These are phyloP conservation scores for Anthrax anthrax DNA, from an alignment of 2,888 invertebrate species.

Conservation along the genomic window DNA sequence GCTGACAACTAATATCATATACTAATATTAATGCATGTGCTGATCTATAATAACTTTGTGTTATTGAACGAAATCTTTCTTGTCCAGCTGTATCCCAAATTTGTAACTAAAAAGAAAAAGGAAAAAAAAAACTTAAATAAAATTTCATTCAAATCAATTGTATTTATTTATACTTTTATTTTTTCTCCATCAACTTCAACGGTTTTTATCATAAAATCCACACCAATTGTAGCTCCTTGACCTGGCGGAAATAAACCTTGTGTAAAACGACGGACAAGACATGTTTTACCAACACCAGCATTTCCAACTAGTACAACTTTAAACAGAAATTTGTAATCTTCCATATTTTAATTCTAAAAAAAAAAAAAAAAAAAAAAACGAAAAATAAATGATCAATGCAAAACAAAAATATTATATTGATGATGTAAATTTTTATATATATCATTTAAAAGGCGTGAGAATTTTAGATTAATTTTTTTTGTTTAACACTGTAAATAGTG, in stretches of 20 bases:
- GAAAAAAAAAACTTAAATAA: not conserved
- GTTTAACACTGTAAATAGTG: no score
- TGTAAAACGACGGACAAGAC: constrained; percentile 90
- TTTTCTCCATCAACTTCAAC: constrained; percentile 93
- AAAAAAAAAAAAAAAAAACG: not conserved
- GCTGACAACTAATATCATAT: constrained; percentile 95
- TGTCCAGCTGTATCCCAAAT: constrained; percentile 99
- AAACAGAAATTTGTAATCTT: constrained; percentile 97
- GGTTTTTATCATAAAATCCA: constrained; percentile 99
- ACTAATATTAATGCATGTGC: constrained; percentile 94
- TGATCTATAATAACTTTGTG: constrained; percentile 93
- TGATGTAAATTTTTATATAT: no score
- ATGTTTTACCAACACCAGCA: constrained; percentile 97
- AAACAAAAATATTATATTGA: no score
- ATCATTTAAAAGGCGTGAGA: no score
- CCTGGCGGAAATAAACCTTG: constrained; percentile 98
- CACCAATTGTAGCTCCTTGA: constrained; percentile 96
- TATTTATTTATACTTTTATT: constrained; percentile 56
- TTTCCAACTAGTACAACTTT: constrained; percentile 98
- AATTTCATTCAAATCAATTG: not conserved
- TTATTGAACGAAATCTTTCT: constrained; percentile 91
- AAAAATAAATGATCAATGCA: no score
- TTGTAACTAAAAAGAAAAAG: constrained; percentile 53
- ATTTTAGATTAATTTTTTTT: no score
- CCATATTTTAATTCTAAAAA: constrained; percentile 46